Evolutionary conservation across 1,140 invertebrate species (phyloP).

Genomic region (Procambarus virginalis): DNA sequence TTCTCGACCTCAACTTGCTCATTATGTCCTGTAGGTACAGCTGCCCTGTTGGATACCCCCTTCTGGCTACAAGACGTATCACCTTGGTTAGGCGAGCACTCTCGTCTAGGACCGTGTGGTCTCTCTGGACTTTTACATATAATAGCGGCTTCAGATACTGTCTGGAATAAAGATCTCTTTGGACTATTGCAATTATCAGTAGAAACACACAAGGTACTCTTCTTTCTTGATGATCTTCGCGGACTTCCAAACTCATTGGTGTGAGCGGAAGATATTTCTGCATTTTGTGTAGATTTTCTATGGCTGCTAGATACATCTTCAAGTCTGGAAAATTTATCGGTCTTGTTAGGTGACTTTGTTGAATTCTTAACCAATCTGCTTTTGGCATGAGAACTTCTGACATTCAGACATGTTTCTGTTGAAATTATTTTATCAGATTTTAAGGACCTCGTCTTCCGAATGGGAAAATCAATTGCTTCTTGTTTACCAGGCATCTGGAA

Average conservation of each 20-base stretch:
- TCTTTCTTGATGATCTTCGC: neutral
- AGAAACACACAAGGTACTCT: neutral
- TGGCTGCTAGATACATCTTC: conserved; percentile 1
- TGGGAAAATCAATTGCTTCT: conserved; percentile 38
- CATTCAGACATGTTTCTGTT: neutral
- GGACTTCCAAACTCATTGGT: neutral
- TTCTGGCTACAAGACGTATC: no score
- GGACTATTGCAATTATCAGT: neutral
- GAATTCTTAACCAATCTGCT: neutral
- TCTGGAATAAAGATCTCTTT: neutral
- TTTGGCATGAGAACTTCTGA: neutral
- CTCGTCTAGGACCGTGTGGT: neutral
- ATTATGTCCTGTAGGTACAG: neutral
- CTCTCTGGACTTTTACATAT: no score
- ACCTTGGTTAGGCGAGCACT: neutral
- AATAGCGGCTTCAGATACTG: no score
- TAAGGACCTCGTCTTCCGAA: conserved; percentile 23
- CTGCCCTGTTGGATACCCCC: neutral
- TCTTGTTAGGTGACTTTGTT: neutral
- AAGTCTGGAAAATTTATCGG: neutral
- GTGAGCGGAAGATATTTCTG: neutral
- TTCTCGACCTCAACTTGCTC: neutral
- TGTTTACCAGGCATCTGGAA: conserved; percentile 35
- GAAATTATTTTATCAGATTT: neutral
- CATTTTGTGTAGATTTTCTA: neutral